Evolutionary conservation across 1,140 invertebrate species (phyloP), one percentile per base, ranked within the genome.

Genomic region (Drosophila nikananu): DNA sequence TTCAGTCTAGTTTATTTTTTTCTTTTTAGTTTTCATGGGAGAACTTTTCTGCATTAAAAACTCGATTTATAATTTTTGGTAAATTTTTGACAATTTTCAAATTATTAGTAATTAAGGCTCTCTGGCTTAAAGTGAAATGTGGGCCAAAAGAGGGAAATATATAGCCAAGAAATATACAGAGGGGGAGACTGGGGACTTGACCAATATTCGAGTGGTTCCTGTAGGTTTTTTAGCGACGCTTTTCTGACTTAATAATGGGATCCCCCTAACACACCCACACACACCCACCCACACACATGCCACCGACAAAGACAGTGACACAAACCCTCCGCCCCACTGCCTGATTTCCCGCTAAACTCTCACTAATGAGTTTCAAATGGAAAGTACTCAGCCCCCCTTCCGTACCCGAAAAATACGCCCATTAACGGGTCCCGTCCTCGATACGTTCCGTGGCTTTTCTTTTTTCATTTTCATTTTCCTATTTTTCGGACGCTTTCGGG

Each of bases 331-430:
- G 23, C 30, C 39, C 9, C 52, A 41, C 64, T 37, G 30, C 21
- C 42, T 27, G n/a, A 44, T 27, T 25, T 21, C 58, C 35, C 41
- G 17, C 27, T 60, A 39, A 61, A 54, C 67, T 55, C 71, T 59
- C 49, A 76, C 84, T 89, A 89, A 89, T 89, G 84, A 89, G 84
- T 89, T 89, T 90, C 70, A 84, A 89, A 89, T 90, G 86, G 78
- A 78, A 86, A 79, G 64, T 68, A 49, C 48, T 60, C 55, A 52
- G 48, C 7, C 39, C 19, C 8, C 25, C 5, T 6, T 48, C 37
- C n/a, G 54, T 59, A 25, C 30, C 42, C 55, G 25, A 32, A 32
- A 55, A 55, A 55, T 52, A 52, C 60, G 32, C 41, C 63, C 54
- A 66, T 66, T 66, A 35, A 61, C 54, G 54, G 54, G 21, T 55